Percentiles rank a stretch among this genome's conserved stretches.
phyloP scores from a whole-genome alignment of 1,140 invertebrate species.

The Cylas formicarius region DNA sequence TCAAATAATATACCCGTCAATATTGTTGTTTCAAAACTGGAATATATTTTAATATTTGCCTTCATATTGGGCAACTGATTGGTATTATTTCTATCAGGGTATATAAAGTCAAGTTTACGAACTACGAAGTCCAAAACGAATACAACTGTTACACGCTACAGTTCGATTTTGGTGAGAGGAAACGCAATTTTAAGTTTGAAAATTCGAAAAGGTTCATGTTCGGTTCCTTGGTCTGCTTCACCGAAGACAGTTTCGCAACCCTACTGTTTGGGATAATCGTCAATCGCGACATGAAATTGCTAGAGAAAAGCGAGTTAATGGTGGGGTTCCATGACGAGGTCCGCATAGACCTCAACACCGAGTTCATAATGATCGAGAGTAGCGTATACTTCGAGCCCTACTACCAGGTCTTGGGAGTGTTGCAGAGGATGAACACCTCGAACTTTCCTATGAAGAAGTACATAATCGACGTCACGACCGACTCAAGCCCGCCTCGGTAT shows the following conservation, averaged over 20 bases:
- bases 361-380: constrained; percentile 57
- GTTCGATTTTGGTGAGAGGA: constrained; percentile 24
- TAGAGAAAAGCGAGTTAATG: constrained; percentile 47
- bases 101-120: constrained; percentile 25
- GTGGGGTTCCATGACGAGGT: constrained; percentile 41
- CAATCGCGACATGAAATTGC: constrained; percentile 46
- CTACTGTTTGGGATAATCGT: constrained; percentile 60
- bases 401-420: constrained; percentile 51
- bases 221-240: constrained; percentile 67
- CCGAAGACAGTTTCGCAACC: constrained; percentile 57
- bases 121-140: constrained; percentile 23
- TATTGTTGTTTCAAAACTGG: too few relatives aligned
- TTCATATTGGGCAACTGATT: too few relatives aligned
- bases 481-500: constrained; percentile 26
- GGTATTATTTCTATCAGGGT: too few relatives aligned
- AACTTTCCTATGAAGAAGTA: constrained; percentile 59
- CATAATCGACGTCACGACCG: constrained; percentile 39
- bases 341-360: constrained; percentile 29
- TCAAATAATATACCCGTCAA: too few relatives aligned
- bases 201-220: constrained; percentile 56
- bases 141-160: constrained; percentile 22
- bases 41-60: too few relatives aligned
- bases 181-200: constrained; percentile 31
- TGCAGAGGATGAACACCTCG: constrained; percentile 48
- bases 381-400: constrained; percentile 65